Evolutionary conservation across 2,113 vertebrate species (phyloP).

Genomic region (Oreocharis arfaki): DNA sequence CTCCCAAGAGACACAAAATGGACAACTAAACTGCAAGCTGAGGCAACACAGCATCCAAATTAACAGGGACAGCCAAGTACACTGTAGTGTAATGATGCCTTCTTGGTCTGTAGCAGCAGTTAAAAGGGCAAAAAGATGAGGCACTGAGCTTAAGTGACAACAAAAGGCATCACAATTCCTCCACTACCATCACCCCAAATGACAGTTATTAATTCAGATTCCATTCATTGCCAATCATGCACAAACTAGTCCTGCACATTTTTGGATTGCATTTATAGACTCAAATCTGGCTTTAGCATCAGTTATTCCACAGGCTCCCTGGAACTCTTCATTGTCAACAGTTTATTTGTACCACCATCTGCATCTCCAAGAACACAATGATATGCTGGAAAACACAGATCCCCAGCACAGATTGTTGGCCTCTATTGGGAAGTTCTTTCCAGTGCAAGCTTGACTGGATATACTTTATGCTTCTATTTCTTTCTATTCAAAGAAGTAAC

Average conservation of each 20-base stretch:
- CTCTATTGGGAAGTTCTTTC: not conserved
- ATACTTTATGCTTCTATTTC: not conserved
- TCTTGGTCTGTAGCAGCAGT: not conserved
- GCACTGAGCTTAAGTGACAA: not conserved
- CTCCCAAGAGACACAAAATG: not conserved
- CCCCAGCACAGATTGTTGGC: not conserved
- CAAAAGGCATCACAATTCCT: not conserved
- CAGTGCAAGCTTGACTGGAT: not conserved
- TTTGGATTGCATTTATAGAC: not conserved
- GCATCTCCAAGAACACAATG: not conserved
- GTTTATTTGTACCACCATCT: not conserved
- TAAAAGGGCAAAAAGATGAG: not conserved
- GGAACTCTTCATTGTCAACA: not conserved
- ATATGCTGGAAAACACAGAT: not conserved
- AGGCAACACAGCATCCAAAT: not conserved
- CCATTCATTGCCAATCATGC: not conserved
- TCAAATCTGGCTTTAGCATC: not conserved
- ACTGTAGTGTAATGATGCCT: fast-evolving
- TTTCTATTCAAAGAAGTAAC: not conserved
- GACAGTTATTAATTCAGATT: not conserved
- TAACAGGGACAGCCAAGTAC: not conserved
- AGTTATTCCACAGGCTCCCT: not conserved
- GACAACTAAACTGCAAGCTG: fast-evolving
- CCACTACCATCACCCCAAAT: not conserved
- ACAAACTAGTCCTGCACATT: not conserved